These are phyloP conservation scores for Equus quagga DNA, from an alignment of 2,113 vertebrate species.

Conservation along the genomic window DNA sequence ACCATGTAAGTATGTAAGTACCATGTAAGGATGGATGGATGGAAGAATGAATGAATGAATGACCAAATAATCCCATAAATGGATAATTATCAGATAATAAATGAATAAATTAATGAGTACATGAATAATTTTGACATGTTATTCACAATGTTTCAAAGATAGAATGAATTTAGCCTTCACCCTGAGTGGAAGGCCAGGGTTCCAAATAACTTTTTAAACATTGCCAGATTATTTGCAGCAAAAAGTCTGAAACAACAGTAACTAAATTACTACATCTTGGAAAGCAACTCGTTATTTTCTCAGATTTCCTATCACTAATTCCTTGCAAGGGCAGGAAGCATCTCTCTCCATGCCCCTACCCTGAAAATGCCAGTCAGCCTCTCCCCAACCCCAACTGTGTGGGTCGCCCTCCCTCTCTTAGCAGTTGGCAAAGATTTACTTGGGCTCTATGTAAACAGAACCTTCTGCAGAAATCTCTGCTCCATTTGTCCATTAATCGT, in stretches of 20 bases:
- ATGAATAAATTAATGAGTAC: background rate
- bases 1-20: background rate
- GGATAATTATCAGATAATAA: constrained; percentile 13
- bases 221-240: background rate
- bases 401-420: background rate
- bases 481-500: background rate
- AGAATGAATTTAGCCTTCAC: constrained; percentile 35
- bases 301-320: constrained; percentile 58
- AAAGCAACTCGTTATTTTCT: constrained; percentile 57
- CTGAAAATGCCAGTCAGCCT: constrained; percentile 1
- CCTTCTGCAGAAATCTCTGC: constrained; percentile 42
- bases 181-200: background rate
- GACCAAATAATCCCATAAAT: background rate
- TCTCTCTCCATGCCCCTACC: background rate
- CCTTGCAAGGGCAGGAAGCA: constrained; percentile 48
- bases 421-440: constrained; percentile 11
- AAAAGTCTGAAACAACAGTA: constrained; percentile 49
- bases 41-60: background rate
- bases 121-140: background rate
- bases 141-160: constrained; percentile 44
- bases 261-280: constrained; percentile 51
- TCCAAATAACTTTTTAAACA: constrained; percentile 39
- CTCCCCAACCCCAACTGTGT: background rate
- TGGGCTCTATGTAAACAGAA: background rate
- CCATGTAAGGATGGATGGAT: background rate